Evolutionary conservation across 2,888 invertebrate species (phyloP), one percentile per base, ranked within the genome.

Genomic region (Pomacea canaliculata): DNA sequence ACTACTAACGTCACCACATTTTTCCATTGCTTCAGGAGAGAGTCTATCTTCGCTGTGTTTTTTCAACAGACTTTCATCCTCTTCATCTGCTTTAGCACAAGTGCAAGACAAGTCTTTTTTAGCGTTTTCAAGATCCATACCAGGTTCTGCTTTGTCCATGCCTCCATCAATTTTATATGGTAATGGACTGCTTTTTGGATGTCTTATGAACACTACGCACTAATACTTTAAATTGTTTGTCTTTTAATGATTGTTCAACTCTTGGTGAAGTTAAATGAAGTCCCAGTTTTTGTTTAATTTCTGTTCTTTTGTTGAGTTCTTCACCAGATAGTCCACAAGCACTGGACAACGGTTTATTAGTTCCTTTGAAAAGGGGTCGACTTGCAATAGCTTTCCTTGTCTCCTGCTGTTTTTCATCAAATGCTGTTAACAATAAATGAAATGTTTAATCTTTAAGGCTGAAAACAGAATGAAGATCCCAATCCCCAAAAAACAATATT

Each of bases 401-500:
- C 80, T 86, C 83, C 71, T 79, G 77, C 81, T 87, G 86, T 80
- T 84, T 86, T 68, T 88, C 87, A 80, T 88, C 87, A 82, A 81
- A 88, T 1, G 87, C 88, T 88, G 81, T 37, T 23, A 84, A 48
- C 12, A 62, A 59, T 23, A 48, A 74, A 69, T 37, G 46, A 27
- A 51, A 16, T 66, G 13, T 65, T 19, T 1, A 23, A 27, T 16
- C 23, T 37, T 16, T 3, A 60, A 59, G 23, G 59, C 27, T 37
- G 23, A 71, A 16, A 16, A 46, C 48, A 59, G 23, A 59, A 12
- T 19, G 23, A 71, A 16, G 27, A 46, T 46, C 23, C 51, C 12
- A 16, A 48, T 16, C 23, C 46, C 70, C n/a, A 23, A 62, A 56
- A 56, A 7, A 56, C 4, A 8, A 16, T 9, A 23, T 16, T 63